phyloP scores from a whole-genome alignment of 2,797 vertebrate genomes.

The Euthynnus affinis region DNA sequence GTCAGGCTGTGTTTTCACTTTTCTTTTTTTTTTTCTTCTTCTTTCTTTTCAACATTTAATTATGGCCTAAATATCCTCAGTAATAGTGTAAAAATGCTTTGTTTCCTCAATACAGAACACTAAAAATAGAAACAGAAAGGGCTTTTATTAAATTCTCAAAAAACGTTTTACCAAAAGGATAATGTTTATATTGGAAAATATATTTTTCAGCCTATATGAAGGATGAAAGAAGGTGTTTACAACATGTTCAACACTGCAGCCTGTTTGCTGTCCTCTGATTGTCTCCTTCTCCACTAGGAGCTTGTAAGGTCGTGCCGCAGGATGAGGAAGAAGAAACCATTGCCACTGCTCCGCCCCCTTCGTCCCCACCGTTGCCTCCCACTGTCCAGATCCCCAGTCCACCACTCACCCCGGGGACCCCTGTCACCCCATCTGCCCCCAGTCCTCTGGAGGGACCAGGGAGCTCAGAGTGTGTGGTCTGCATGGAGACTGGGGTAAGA shows the following conservation, averaged over 20 bases:
- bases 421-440: constrained; percentile 73
- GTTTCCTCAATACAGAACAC: no score
- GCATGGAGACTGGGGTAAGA: constrained; percentile 93
- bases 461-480: constrained; percentile 93
- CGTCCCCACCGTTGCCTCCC: constrained; percentile 37
- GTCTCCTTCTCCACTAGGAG: constrained; percentile 75
- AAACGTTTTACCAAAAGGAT: background rate
- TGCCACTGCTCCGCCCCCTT: constrained; percentile 19
- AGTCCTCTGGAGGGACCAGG: constrained; percentile 80
- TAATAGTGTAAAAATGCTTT: no score
- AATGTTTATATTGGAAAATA: background rate
- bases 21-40: no score
- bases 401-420: constrained; percentile 61
- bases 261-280: background rate
- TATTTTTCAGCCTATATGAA: background rate
- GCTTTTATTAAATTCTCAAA: background rate
- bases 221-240: background rate
- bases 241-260: no score
- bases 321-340: constrained; percentile 39
- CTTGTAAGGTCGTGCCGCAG: constrained; percentile 55
- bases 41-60: no score
- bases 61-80: no score
- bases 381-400: constrained; percentile 48
- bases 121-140: background rate
- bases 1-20: no score